phyloP scores from a whole-genome alignment of 2,888 invertebrate genomes.

The Tetragonisca angustula region DNA sequence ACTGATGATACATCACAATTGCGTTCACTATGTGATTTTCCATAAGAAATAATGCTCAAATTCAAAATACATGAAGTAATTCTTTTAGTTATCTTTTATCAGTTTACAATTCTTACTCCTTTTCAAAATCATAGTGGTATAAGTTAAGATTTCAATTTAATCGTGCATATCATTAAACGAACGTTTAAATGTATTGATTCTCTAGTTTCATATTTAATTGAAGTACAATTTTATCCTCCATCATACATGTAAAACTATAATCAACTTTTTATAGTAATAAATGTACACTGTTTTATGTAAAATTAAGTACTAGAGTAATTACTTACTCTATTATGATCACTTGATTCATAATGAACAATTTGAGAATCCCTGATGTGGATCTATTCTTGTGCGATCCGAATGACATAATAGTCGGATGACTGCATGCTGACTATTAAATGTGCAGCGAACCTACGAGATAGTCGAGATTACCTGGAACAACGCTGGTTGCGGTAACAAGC shows the following conservation, averaged over 20 bases:
- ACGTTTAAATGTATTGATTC: not conserved
- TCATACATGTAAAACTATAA: not conserved
- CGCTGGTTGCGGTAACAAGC: slow-evolving; percentile 52
- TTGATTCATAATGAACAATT: not conserved
- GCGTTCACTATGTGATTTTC: slow-evolving; percentile 5
- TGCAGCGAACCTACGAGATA: slow-evolving; percentile 47
- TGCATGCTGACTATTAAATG: slow-evolving; percentile 57
- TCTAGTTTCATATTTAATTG: not conserved
- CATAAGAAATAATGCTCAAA: not conserved
- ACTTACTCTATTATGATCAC: not conserved
- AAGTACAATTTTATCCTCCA: not conserved
- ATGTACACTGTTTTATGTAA: not conserved
- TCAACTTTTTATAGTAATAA: not conserved
- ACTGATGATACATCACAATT: slow-evolving; percentile 23
- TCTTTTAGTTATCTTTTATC: too few species aligned
- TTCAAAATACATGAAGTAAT: too few species aligned
- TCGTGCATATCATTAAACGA: not conserved
- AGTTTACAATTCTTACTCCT: too few species aligned
- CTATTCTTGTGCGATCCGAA: slow-evolving; percentile 54
- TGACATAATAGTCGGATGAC: slow-evolving; percentile 60
- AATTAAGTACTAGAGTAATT: not conserved
- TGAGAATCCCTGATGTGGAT: slow-evolving; percentile 34
- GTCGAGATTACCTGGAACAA: slow-evolving; percentile 54
- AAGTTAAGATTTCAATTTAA: not conserved
- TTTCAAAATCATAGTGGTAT: not conserved